Evolutionary conservation across 1,140 invertebrate species (phyloP), one percentile per base, ranked within the genome.

Genomic region (Eriocheir sinensis): DNA sequence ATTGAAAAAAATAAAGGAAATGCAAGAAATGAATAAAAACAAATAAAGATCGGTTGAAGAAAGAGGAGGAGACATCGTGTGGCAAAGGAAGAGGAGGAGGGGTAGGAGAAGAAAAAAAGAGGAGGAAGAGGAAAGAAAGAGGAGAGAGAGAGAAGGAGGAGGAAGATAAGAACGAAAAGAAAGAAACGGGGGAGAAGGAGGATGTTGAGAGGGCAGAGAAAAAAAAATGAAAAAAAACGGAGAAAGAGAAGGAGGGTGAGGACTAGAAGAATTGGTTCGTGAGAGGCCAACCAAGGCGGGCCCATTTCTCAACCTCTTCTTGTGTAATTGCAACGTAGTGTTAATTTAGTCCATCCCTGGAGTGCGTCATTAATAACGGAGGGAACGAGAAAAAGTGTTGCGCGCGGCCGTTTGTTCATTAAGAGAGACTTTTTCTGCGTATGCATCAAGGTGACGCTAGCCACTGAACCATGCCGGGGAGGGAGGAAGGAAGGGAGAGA

Each of bases 311-410:
- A 72, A 21, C 9, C n/a, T 72, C 12, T 53, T n/a, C n/a, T n/a
- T n/a, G 60, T 72, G 27, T 72, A 72, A 72, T 72, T 72, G 60
- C 9, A n/a, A 72, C 27, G 17, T n/a, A 72, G 60, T 72, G 60
- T 72, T 72, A 72, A 72, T 72, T 72, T n/a, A 4, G 21, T 72
- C n/a, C 60, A 72, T 72, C n/a, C 60, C 27, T 3, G 17, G 60
- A 72, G 60, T 72, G 60, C n/a, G 60, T 72, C 60, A 72, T 72
- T 72, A 72, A 72, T 72, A n/a, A 72, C 60, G 60, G n/a, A 72
- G 60, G 12, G n/a, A 72, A 72, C 60, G 60, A 72, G 60, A 72
- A 72, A 72, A 15, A 72, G 60, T n/a, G 21, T 72, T 21, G 21
- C 1, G 60, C n/a, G 0, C 60, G 60, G 21, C 60, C 60, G 60